A percentile compares a stretch with the other conserved stretches of the same genome.
phyloP scores from a whole-genome alignment of 2,888 invertebrate genomes.

The Ophioninae sp. region DNA sequence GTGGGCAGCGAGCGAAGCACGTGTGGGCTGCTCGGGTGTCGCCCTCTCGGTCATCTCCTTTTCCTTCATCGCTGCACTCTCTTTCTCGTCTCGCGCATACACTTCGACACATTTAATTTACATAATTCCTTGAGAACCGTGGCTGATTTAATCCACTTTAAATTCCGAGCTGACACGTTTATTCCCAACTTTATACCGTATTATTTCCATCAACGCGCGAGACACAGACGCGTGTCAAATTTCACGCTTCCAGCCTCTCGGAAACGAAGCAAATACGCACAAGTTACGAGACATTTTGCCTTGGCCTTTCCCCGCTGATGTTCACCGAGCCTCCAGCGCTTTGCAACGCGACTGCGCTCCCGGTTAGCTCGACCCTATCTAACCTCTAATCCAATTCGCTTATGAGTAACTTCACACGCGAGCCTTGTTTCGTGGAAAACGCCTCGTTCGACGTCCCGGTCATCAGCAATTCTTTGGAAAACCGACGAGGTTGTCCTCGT shows the following conservation, averaged over 20 bases:
- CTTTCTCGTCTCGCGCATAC: conserved; percentile 20
- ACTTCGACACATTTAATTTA: conserved; percentile 61
- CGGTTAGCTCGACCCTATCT: conserved; percentile 35
- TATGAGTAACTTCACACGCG: conserved; percentile 31
- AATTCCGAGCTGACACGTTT: conserved; percentile 46
- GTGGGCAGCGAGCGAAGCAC: conserved; percentile 37
- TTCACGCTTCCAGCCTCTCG: conserved; percentile 58
- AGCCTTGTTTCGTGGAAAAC: conserved; percentile 44
- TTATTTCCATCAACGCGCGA: conserved; percentile 23
- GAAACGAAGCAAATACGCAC: conserved; percentile 5
- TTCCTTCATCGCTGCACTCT: not conserved
- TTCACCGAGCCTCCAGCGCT: conserved; percentile 7
- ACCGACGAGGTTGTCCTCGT: not conserved
- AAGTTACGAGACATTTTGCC: conserved; percentile 63
- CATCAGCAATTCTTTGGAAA: conserved; percentile 10
- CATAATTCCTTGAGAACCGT: conserved; percentile 64
- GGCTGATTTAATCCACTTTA: conserved; percentile 48
- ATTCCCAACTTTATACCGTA: conserved; percentile 14
- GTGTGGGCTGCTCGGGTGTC: conserved; percentile 59
- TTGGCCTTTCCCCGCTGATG: conserved; percentile 70
- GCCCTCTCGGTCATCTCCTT: conserved; percentile 33
- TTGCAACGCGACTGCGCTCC: conserved; percentile 14
- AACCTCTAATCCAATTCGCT: conserved; percentile 45
- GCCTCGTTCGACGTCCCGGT: not conserved
- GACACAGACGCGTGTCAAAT: conserved; percentile 58